Percentiles rank a stretch among this genome's conserved stretches.
phyloP scores from a whole-genome alignment of 2,888 invertebrate genomes.

The Ametastegia equiseti region DNA sequence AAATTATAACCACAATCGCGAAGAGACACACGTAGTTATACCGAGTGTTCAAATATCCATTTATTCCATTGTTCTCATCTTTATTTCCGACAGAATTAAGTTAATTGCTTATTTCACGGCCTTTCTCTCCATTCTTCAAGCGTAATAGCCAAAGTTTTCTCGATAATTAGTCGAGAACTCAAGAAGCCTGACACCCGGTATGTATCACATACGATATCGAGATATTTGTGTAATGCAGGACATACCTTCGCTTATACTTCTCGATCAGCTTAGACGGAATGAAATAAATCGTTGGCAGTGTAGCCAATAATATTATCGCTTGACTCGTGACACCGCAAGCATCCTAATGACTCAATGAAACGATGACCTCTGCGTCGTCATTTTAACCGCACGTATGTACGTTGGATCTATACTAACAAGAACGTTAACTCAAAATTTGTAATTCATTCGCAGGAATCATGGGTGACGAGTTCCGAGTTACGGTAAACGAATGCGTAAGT shows the following conservation, averaged over 20 bases:
- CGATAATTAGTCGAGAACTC: not conserved
- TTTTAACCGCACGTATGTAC: not conserved
- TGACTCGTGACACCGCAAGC: constrained; percentile 1
- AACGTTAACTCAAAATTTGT: not conserved
- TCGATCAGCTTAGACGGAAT: not conserved
- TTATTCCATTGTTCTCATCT: not conserved
- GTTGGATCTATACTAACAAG: not conserved
- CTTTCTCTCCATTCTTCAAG: not conserved
- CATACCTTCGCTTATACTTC: not conserved
- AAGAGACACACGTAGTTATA: not conserved
- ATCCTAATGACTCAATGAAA: constrained; percentile 37
- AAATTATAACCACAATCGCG: not conserved
- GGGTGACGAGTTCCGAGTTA: constrained; percentile 22
- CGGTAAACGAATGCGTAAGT: constrained; percentile 12
- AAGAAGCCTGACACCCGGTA: not conserved
- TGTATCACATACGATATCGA: not conserved
- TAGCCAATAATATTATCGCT: constrained; percentile 17
- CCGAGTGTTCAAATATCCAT: not conserved
- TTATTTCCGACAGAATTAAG: not conserved
- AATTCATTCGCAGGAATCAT: constrained; percentile 19
- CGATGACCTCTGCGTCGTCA: constrained; percentile 11
- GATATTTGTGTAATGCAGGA: not conserved
- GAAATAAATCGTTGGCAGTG: constrained; percentile 1
- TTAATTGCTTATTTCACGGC: not conserved
- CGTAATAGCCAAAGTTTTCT: not conserved